Evolutionary conservation across 2,113 vertebrate genomes (phyloP).

Genomic region (Lichenostomus cassidix): DNA sequence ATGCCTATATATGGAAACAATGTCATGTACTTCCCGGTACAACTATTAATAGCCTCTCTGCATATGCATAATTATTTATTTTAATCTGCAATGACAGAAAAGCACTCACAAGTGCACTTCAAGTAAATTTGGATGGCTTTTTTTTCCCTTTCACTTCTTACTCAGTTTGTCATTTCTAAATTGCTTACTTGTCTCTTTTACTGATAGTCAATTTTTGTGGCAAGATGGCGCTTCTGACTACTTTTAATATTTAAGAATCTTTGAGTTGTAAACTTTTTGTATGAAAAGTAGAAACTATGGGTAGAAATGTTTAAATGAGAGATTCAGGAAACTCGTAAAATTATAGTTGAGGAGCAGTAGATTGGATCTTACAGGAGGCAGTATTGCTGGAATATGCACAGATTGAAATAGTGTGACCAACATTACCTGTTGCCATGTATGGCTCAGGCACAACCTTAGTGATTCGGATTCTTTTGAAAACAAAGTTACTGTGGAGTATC

Average conservation of each 20-base stretch:
- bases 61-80: constrained; percentile 3
- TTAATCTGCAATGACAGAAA: background rate
- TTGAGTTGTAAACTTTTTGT: background rate
- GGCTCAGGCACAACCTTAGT: background rate
- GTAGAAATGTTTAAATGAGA: background rate
- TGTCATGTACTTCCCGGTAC: background rate
- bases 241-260: background rate
- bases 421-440: background rate
- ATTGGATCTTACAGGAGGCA: background rate
- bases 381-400: background rate
- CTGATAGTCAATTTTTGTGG: background rate
- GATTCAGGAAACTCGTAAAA: background rate
- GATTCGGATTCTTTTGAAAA: background rate
- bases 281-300: background rate
- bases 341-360: background rate
- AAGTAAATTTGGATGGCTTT: background rate
- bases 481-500: background rate
- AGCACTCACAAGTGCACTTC: background rate
- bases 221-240: background rate
- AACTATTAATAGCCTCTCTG: constrained; percentile 6
- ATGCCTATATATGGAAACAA: background rate
- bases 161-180: background rate
- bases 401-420: background rate
- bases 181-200: background rate
- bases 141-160: background rate